Conservation (phyloP, 2,113 vertebrate genomes). For the Pterophyllum scalare region DNA sequence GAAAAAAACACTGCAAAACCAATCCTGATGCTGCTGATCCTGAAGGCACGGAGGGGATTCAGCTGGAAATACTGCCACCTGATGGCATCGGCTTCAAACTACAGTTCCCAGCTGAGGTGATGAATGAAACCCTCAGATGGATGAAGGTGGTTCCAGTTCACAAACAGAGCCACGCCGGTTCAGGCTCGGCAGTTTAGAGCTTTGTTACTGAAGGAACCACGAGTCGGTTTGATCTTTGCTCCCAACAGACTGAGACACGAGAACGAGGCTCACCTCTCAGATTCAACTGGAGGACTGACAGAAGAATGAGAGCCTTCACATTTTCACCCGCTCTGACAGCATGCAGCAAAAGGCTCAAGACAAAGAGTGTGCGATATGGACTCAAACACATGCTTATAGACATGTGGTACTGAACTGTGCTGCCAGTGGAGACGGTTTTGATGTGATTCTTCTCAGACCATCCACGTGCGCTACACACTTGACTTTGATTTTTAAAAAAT, state of each 20-base stretch:
- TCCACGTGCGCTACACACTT: neutral
- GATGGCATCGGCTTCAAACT: conserved; percentile 14
- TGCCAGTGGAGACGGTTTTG: neutral
- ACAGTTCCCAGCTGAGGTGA: conserved; percentile 5
- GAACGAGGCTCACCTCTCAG: conserved; percentile 19
- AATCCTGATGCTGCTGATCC: neutral
- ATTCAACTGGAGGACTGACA: conserved; percentile 2
- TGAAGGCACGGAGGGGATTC: neutral
- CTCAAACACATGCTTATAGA: neutral
- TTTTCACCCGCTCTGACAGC: neutral
- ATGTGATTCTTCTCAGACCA: neutral
- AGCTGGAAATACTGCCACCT: conserved; percentile 66
- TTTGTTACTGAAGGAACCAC: conserved; percentile 31
- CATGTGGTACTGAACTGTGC: neutral
- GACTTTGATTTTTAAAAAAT: neutral
- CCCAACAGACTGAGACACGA: conserved; percentile 37
- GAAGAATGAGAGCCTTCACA: neutral
- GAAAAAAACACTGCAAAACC: neutral
- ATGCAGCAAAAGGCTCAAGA: neutral
- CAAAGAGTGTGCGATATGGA: neutral
- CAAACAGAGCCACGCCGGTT: conserved; percentile 28
- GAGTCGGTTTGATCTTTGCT: conserved; percentile 4
- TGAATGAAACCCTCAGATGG: conserved; percentile 32
- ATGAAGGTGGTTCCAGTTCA: conserved; percentile 67
- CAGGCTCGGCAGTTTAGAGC: conserved; percentile 46